phyloP scores from a whole-genome alignment of 2,797 vertebrate species.

The Salmo trutta region DNA sequence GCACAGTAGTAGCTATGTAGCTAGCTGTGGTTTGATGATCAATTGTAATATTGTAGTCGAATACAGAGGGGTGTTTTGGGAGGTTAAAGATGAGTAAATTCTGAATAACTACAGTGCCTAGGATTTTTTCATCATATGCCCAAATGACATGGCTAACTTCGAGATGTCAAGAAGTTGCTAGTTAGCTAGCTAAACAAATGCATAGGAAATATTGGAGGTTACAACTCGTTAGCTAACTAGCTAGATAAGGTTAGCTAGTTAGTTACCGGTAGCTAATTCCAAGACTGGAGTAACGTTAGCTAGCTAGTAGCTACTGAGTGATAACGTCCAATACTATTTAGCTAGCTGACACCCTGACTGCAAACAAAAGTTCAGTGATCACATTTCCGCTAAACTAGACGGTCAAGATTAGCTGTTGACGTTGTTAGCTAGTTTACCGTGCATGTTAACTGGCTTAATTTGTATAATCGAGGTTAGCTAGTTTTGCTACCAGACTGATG shows the following conservation, averaged over 20 bases:
- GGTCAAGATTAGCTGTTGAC: not conserved
- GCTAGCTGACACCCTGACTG: not conserved
- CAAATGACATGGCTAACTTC: not conserved
- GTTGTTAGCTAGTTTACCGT: not conserved
- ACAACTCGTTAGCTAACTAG: not conserved
- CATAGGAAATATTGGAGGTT: not conserved
- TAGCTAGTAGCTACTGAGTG: not conserved
- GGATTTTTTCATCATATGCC: not conserved
- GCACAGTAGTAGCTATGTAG: not conserved
- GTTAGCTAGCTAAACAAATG: not conserved
- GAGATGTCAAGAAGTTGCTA: not conserved
- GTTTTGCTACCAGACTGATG: not conserved
- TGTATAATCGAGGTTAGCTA: constrained; percentile 12
- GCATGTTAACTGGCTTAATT: not conserved
- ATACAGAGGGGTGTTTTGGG: not conserved
- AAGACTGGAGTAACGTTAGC: not conserved
- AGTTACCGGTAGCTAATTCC: not conserved
- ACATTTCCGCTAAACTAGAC: not conserved
- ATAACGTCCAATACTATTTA: not conserved
- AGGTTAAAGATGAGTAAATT: not conserved
- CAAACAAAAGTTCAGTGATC: not conserved
- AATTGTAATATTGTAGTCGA: not conserved
- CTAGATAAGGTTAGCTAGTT: not conserved
- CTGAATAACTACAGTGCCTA: not conserved
- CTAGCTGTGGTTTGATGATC: not conserved